phyloP scores from a whole-genome alignment of 1,140 invertebrate genomes.

The Arion vulgaris region DNA sequence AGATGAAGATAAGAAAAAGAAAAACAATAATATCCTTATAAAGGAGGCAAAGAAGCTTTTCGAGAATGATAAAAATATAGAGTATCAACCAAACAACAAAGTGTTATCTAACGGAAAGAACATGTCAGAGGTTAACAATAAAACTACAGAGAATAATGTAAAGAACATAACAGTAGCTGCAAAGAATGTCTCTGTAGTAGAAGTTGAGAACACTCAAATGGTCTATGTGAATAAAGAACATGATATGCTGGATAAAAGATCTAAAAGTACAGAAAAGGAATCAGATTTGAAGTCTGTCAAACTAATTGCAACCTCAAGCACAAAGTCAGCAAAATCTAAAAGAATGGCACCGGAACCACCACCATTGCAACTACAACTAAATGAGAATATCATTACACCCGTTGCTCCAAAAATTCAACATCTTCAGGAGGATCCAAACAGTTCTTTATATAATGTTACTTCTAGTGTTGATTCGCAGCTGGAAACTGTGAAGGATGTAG shows the following conservation, averaged over 20 bases:
- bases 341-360: conserved; percentile 3
- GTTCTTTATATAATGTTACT: background rate
- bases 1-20: background rate
- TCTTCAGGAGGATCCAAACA: background rate
- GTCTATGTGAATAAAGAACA: background rate
- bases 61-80: background rate
- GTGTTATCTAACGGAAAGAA: background rate
- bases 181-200: background rate
- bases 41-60: background rate
- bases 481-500: background rate
- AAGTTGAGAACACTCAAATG: background rate
- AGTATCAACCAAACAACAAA: conserved; percentile 1
- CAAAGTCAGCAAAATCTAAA: background rate
- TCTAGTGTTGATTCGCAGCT: background rate
- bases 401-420: background rate
- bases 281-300: background rate
- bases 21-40: background rate
- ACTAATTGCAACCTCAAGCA: background rate
- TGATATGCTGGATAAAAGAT: background rate
- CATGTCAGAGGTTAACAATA: background rate
- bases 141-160: conserved; percentile 9
- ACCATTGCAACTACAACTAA: background rate
- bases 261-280: background rate
- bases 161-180: background rate
- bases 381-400: background rate